Percentiles rank a stretch among this genome's conserved stretches.
Evolutionary conservation across 2,888 invertebrate genomes (phyloP).

Genomic region (Resseliella maxima): DNA sequence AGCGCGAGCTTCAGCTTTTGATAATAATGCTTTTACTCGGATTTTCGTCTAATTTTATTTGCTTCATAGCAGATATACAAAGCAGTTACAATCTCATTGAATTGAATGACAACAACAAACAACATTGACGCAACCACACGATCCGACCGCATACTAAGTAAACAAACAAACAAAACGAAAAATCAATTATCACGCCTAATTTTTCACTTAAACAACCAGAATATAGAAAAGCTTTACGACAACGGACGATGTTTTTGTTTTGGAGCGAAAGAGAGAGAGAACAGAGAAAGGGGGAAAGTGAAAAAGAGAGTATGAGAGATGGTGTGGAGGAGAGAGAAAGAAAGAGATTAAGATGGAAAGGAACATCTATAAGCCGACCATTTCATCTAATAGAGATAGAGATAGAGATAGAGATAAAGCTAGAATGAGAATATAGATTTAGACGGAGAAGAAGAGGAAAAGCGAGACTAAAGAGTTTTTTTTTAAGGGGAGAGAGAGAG

Average conservation of each 20-base stretch:
- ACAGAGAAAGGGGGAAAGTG: background rate
- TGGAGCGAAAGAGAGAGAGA: too few species aligned
- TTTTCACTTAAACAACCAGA: constrained; percentile 11
- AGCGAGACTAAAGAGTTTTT: too few species aligned
- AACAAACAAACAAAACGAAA: constrained; percentile 37
- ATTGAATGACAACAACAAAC: constrained; percentile 22
- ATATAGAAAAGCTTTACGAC: too few species aligned
- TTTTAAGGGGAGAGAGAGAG: too few species aligned
- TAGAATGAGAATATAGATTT: too few species aligned
- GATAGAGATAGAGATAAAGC: background rate
- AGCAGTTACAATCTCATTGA: constrained; percentile 40
- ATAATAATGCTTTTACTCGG: constrained; percentile 11
- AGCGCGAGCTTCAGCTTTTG: too few species aligned
- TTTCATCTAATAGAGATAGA: background rate
- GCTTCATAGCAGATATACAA: constrained; percentile 34
- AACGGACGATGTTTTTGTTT: too few species aligned
- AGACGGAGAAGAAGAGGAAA: too few species aligned
- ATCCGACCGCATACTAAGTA: constrained; percentile 9
- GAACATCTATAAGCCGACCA: background rate
- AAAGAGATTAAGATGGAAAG: background rate
- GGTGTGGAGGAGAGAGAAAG: background rate
- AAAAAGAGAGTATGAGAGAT: background rate
- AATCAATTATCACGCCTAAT: constrained; percentile 51
- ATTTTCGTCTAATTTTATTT: constrained; percentile 43
- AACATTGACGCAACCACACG: background rate